phyloP scores from a whole-genome alignment of 2,888 invertebrate genomes.

The Drosophila helvetica region DNA sequence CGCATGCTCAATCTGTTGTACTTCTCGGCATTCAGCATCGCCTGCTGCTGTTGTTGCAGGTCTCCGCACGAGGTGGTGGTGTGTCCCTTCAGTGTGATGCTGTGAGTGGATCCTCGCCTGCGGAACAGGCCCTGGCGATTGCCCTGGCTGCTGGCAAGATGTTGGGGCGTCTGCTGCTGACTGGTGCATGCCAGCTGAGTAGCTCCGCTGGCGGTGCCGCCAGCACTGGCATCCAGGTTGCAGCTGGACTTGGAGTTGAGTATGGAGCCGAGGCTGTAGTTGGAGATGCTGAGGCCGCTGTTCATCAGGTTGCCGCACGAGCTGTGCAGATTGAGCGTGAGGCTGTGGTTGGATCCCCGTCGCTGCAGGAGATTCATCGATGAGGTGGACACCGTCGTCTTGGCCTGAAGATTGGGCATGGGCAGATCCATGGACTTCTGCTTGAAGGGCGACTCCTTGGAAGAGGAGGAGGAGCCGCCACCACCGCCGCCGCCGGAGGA shows the following conservation, averaged over 20 bases:
- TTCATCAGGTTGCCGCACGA: constrained; percentile 84
- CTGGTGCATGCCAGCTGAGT: constrained; percentile 35
- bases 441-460: constrained; percentile 70
- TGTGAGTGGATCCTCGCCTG: constrained; percentile 85
- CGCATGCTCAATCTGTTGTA: constrained; percentile 46
- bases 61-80: constrained; percentile 83
- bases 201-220: constrained; percentile 9
- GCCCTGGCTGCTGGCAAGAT: constrained; percentile 56
- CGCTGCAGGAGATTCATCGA: constrained; percentile 84
- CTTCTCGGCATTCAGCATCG: constrained; percentile 81
- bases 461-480: constrained; percentile 3
- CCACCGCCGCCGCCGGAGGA: constrained; percentile 52
- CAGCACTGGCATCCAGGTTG: constrained; percentile 68
- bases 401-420: constrained; percentile 43
- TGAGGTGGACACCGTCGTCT: constrained; percentile 57
- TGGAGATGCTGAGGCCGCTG: constrained; percentile 85
- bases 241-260: constrained; percentile 80
- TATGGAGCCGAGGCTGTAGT: constrained; percentile 86
- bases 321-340: constrained; percentile 86
- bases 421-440: constrained; percentile 79
- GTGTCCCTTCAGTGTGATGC: constrained; percentile 85
- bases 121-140: constrained; percentile 60
- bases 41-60: constrained; percentile 82
- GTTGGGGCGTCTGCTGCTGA: constrained; percentile 23
- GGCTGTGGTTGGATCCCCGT: constrained; percentile 87